Conservation (phyloP, 92 coral and sea anemone genomes). For the Epizoanthus stellaris region DNA sequence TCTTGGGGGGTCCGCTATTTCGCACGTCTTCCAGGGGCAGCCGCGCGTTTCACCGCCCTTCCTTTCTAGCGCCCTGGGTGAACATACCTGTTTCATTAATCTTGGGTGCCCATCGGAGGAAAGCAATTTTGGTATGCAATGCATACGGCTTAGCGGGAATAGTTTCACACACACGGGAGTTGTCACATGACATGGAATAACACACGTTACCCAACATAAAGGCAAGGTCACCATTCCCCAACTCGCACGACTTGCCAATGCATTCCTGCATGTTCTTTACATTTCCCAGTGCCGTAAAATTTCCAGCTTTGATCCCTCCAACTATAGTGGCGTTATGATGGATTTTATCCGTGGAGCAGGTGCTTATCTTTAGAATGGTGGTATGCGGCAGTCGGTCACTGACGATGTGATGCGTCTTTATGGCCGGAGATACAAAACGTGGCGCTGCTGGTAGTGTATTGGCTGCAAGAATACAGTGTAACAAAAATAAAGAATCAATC, state of each 20-base stretch:
- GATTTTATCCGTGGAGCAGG: slow-evolving; percentile 93
- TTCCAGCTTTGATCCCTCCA: slow-evolving; percentile 96
- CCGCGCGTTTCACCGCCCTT: no score
- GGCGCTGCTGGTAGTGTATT: slow-evolving; percentile 78
- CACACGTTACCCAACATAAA: slow-evolving; percentile 89
- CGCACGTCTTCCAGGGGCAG: no score
- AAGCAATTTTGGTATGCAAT: slow-evolving; percentile 84
- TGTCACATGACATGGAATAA: slow-evolving; percentile 86
- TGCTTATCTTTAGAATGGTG: slow-evolving; percentile 90
- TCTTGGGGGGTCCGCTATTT: no score
- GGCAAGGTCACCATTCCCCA: slow-evolving; percentile 91
- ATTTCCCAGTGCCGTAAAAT: slow-evolving; percentile 90
- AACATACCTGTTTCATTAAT: slow-evolving; percentile 91
- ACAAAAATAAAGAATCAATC: neutral
- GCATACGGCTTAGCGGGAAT: slow-evolving; percentile 95
- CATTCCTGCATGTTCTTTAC: slow-evolving; percentile 98
- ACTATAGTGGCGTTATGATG: slow-evolving; percentile 89
- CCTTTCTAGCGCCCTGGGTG: no score
- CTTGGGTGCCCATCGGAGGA: slow-evolving; percentile 95
- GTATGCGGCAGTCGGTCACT: slow-evolving; percentile 91
- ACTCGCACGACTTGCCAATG: slow-evolving; percentile 94
- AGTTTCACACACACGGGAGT: slow-evolving; percentile 89
- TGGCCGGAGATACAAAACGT: slow-evolving; percentile 39
- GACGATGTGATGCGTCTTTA: slow-evolving; percentile 85
- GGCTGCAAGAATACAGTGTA: slow-evolving; percentile 48